These are phyloP conservation scores for Aleiodes testaceus DNA, from an alignment of 2,888 invertebrate genomes.

Conservation along the genomic window DNA sequence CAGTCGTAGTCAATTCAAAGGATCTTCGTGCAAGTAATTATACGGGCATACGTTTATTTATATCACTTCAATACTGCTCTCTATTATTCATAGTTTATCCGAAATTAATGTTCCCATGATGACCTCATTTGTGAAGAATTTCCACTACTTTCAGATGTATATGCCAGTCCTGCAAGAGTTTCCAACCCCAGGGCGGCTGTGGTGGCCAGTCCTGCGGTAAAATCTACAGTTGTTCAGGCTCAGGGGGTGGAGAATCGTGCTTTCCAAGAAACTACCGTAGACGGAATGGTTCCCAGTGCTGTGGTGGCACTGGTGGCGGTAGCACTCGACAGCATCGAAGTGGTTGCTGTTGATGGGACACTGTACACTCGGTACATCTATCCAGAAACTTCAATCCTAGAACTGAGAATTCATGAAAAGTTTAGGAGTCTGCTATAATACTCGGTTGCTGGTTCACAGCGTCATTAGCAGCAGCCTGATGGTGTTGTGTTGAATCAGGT, in stretches of 20 bases:
- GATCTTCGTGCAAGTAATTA: slow-evolving; percentile 53
- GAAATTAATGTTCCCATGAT: too few species aligned
- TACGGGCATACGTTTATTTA: slow-evolving; percentile 6
- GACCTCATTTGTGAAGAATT: slow-evolving; percentile 71
- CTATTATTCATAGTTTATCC: too few species aligned
- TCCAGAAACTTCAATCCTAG: slow-evolving; percentile 3
- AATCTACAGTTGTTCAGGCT: slow-evolving; percentile 56
- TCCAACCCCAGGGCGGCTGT: slow-evolving; percentile 52
- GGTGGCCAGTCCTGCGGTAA: slow-evolving; percentile 56
- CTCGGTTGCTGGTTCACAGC: background rate
- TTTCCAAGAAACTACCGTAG: slow-evolving; percentile 56
- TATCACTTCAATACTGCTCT: background rate
- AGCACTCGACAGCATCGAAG: slow-evolving; percentile 42
- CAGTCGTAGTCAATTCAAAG: slow-evolving; percentile 42
- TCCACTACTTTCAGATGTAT: slow-evolving; percentile 72
- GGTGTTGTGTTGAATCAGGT: too few species aligned
- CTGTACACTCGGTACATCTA: background rate
- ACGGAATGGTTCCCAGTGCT: slow-evolving; percentile 54
- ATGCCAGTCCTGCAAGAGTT: slow-evolving; percentile 52
- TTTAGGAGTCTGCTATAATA: slow-evolving; percentile 59
- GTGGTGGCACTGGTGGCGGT: slow-evolving; percentile 28
- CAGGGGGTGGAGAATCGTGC: slow-evolving; percentile 53
- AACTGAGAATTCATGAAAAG: slow-evolving; percentile 7
- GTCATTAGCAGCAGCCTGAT: background rate
- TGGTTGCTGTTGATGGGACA: slow-evolving; percentile 47